Evolutionary conservation across 2,888 invertebrate genomes (phyloP).

Genomic region (Spisula solida): DNA sequence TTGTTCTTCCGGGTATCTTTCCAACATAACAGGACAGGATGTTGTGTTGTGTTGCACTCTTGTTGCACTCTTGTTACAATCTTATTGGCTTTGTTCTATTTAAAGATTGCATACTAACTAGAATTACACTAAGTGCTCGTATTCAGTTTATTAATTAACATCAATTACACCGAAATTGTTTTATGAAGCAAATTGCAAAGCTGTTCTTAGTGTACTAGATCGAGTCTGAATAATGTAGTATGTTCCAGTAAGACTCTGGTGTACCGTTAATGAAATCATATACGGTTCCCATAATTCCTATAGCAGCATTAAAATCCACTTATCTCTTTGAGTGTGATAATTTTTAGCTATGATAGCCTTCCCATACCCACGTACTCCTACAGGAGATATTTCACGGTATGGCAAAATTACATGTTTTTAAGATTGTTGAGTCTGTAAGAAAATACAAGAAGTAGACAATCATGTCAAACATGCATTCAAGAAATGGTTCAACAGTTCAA

Average conservation of each 20-base stretch:
- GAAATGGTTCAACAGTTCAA: background rate
- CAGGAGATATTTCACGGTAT: background rate
- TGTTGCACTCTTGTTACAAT: too few relatives aligned
- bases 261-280: background rate
- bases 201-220: background rate
- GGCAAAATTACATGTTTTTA: constrained; percentile 9
- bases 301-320: background rate
- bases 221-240: background rate
- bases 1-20: too few relatives aligned
- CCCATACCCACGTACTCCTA: background rate
- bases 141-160: too few relatives aligned
- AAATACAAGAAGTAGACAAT: constrained; percentile 5
- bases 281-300: background rate
- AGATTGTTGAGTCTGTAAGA: background rate
- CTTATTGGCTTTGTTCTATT: too few relatives aligned
- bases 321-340: constrained; percentile 22
- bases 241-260: background rate
- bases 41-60: too few relatives aligned
- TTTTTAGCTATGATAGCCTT: background rate
- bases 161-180: too few relatives aligned
- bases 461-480: background rate
- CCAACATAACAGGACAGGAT: too few relatives aligned
- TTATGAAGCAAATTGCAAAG: too few relatives aligned
- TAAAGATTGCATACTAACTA: too few relatives aligned
- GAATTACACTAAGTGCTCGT: too few relatives aligned